Base-by-base conservation (phyloP, 2,113 vertebrate genomes). In the Tupaia chinensis region DNA sequence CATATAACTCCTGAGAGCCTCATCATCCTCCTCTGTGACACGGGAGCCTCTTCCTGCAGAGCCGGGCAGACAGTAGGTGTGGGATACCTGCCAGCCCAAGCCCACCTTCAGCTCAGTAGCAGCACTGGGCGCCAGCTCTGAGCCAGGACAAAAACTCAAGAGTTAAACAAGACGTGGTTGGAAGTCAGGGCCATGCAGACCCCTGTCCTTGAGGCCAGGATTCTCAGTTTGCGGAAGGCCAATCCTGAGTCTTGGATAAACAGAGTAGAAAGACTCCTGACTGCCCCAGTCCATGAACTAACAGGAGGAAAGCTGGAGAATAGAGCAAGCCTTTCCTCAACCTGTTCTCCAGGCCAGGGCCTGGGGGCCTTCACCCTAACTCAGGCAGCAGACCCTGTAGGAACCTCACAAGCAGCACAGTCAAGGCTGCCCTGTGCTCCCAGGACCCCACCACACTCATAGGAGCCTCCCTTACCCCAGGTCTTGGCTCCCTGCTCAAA, bases 121-220 rank as follows among this genome's bases (percentile, higher is more conserved):
- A 68, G 34, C 1, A 0, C 53, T 3, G 8, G n/a, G 11, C 11
- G 0, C 25, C 53, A 77, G 1, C 56, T 44, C 20, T 25, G 61
- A 7, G 25, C 74, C 29, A 10, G 23, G n/a, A n/a, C 1, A 61
- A 72, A 81, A 61, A 34, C 44, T 34, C 34, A n/a, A 65, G 20
- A 74, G 34, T 73, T 63, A 22, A 11, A 44, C 9, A 65, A 54
- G 86, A 93, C 20, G 15, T 61, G n/a, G 9, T 5, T 69, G 34
- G n/a, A 60, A 91, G 19, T n/a, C 32, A 84, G 65, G 34, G 17
- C 58, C 23, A 19, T 25, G n/a, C 13, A n/a, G 44, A 63, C 60
- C 34, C 20, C 8, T 60, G 9, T 32, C 44, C 53, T 53, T n/a
- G 44, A 80, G 66, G 5, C 44, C 22, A 74, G 53, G 9, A 54